Evolutionary conservation across 2,888 invertebrate species (phyloP), one percentile per base, ranked within the genome.

Genomic region (Drosophila meridionalis): DNA sequence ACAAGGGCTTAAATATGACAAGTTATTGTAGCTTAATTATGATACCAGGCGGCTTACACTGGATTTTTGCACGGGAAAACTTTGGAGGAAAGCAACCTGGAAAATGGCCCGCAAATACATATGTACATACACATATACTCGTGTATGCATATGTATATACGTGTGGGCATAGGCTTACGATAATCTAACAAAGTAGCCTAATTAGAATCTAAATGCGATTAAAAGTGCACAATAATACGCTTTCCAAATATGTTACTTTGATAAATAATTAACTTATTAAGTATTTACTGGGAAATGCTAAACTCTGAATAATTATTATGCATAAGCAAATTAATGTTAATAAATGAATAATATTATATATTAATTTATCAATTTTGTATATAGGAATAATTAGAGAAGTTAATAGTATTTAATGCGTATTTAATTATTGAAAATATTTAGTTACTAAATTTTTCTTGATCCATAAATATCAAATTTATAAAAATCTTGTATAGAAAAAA

Each of bases 1-100:
- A 71, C 67, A 62, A 57, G 56, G 77, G 84, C 76, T 84, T 84
- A 87, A 89, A 82, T 80, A 80, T 85, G 89, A 84, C 88, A 89
- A 89, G 84, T 84, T 84, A 84, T 84, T 84, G 84, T 89, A 85
- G 88, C 90, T 84, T 84, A 84, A 84, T 84, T 89, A 89, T 87
- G 88, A 84, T 82, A 85, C 78, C 63, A 52, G 30, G 59, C 55
- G 76, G 89, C 80, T 84, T 89, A 89, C 84, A 85, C 59, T 60
- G 83, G 85, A 72, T 77, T 89, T 76, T 60, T 55, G 47, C 48
- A 57, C 34, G 52, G n/a, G 11, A 64, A 57, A 45, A 53, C 55
- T 32, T 48, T 55, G 55, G 55, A 53, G 53, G 32, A 45, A 20
- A 14, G 53, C 40, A 9, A 43, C 55, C 12, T 38, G 32, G 12